Conservation (phyloP, 1,140 invertebrate species). For the Drosophila persimilis region DNA sequence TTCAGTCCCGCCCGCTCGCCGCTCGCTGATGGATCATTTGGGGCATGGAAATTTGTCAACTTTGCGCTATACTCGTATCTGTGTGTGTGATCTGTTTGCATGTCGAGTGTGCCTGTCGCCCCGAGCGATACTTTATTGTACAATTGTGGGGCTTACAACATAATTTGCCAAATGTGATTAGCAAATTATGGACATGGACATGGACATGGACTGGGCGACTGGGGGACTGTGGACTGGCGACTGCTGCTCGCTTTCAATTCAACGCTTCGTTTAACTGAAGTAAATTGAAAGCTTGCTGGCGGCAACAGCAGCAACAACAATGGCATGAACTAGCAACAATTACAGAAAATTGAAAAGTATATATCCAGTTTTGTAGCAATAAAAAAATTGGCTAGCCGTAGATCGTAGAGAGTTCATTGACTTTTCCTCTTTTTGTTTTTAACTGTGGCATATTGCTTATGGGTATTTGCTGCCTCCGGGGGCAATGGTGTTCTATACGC, state of each 20-base stretch:
- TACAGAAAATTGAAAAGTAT: constrained; percentile 74
- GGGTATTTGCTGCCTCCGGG: constrained; percentile 19
- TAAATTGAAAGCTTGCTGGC: constrained; percentile 70
- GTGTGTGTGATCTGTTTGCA: background rate
- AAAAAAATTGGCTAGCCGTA: constrained; percentile 69
- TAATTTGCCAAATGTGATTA: constrained; percentile 80
- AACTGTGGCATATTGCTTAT: constrained; percentile 39
- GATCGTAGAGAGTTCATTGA: constrained; percentile 49
- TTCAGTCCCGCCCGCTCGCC: constrained; percentile 12
- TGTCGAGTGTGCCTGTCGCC: constrained; percentile 10
- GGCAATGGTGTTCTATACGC: background rate
- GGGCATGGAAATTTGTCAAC: constrained; percentile 74
- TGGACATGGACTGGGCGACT: constrained; percentile 13
- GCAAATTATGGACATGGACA: constrained; percentile 71
- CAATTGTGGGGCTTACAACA: constrained; percentile 74
- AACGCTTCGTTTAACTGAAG: constrained; percentile 78
- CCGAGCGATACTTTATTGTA: constrained; percentile 62
- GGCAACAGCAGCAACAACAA: constrained; percentile 1
- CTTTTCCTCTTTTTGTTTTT: constrained; percentile 46
- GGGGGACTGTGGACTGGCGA: constrained; percentile 21
- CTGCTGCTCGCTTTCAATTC: constrained; percentile 71
- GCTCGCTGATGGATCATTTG: constrained; percentile 30
- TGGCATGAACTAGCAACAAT: constrained; percentile 56
- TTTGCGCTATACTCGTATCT: constrained; percentile 14
- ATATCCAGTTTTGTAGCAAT: constrained; percentile 59